These are phyloP conservation scores for Shinisaurus crocodilurus DNA, from an alignment of 2,113 vertebrate species.

Conservation along the genomic window DNA sequence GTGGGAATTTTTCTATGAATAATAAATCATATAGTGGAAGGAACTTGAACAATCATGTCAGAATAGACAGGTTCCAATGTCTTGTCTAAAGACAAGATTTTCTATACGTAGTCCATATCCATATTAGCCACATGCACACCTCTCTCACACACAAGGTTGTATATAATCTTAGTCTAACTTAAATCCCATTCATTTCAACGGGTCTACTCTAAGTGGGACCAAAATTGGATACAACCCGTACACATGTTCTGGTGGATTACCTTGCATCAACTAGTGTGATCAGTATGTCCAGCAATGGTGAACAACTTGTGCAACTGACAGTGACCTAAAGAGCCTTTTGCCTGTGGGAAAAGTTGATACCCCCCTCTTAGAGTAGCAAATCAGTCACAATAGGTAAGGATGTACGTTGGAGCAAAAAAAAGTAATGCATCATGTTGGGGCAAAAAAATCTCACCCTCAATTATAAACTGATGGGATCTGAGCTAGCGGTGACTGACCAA, in stretches of 20 bases:
- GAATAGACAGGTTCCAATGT: background rate
- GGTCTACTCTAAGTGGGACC: no score
- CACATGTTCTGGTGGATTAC: background rate
- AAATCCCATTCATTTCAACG: no score
- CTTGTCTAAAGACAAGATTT: background rate
- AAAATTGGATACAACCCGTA: background rate
- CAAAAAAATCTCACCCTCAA: no score
- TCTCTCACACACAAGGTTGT: no score
- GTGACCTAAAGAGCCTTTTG: background rate
- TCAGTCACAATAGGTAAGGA: background rate
- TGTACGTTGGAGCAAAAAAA: no score
- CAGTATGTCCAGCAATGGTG: background rate
- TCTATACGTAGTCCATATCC: background rate
- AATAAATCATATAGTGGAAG: background rate
- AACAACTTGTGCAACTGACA: background rate
- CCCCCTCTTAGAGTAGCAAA: background rate
- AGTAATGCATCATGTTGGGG: no score
- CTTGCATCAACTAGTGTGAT: background rate
- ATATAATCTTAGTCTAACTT: no score
- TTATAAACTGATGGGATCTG: no score
- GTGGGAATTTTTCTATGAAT: background rate
- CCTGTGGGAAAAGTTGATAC: background rate
- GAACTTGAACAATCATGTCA: background rate
- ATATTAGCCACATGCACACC: background rate
- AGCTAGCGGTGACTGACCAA: no score